phyloP scores from a whole-genome alignment of 2,797 vertebrate genomes.

The Odontamblyopus rebecca region DNA sequence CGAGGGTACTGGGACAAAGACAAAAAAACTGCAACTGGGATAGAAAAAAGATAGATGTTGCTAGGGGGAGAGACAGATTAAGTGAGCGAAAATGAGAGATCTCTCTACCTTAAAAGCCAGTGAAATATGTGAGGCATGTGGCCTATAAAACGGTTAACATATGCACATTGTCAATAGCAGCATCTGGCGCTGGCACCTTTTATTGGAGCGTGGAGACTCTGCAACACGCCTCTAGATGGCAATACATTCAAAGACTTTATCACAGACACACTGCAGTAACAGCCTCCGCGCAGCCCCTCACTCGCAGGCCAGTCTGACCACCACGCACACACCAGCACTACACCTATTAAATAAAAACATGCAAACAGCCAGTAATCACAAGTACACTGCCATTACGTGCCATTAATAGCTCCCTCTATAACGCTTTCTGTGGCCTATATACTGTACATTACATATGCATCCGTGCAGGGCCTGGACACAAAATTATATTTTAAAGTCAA shows the following conservation, averaged over 20 bases:
- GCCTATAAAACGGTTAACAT: constrained; percentile 96
- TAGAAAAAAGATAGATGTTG: constrained; percentile 67
- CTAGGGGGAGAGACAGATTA: constrained; percentile 72
- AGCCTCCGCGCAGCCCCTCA: constrained; percentile 68
- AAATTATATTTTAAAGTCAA: constrained; percentile 16
- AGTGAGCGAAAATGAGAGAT: constrained; percentile 75
- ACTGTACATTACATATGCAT: constrained; percentile 28
- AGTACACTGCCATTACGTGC: constrained; percentile 61
- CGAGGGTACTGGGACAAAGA: constrained; percentile 43
- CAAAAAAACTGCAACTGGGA: constrained; percentile 41
- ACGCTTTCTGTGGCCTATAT: constrained; percentile 47
- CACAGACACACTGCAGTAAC: constrained; percentile 87
- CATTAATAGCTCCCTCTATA: constrained; percentile 66
- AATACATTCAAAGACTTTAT: constrained; percentile 98
- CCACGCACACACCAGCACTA: constrained; percentile 13
- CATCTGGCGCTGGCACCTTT: constrained; percentile 86
- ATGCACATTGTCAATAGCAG: constrained; percentile 97
- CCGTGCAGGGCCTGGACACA: constrained; percentile 11
- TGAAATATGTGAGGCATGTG: constrained; percentile 95
- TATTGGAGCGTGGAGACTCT: constrained; percentile 85
- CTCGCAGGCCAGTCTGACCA: constrained; percentile 10
- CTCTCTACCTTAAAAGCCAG: constrained; percentile 84
- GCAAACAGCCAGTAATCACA: constrained; percentile 56
- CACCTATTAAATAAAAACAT: constrained; percentile 14
- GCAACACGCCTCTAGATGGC: constrained; percentile 97